phyloP scores from a whole-genome alignment of 1,140 invertebrate genomes.

The Cepaea nemoralis region DNA sequence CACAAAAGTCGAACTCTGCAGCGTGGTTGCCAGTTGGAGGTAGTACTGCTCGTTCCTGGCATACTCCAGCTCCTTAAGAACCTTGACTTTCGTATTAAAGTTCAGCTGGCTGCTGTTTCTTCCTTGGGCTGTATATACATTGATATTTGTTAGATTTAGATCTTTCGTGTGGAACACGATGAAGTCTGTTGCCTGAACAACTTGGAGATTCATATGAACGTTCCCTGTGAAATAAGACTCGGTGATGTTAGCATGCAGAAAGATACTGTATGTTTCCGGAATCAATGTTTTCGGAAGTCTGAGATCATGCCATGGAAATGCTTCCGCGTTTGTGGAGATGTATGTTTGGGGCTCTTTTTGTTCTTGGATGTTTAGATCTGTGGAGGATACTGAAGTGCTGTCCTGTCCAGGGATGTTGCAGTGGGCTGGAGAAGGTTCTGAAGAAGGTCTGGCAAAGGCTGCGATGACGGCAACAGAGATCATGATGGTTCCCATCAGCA shows the following conservation, averaged over 20 bases:
- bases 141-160: constrained; percentile 86
- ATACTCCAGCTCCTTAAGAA: constrained; percentile 84
- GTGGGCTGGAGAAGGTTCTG: constrained; percentile 74
- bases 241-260: constrained; percentile 93
- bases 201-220: constrained; percentile 74
- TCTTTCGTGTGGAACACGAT: constrained; percentile 92
- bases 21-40: constrained; percentile 81
- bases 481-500: constrained; percentile 82
- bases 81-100: constrained; percentile 1
- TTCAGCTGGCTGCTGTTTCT: constrained; percentile 67
- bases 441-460: constrained; percentile 84
- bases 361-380: not conserved
- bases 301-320: constrained; percentile 91
- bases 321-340: constrained; percentile 80
- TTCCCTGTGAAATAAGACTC: constrained; percentile 76
- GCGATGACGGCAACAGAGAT: constrained; percentile 87
- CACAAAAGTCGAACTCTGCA: constrained; percentile 82
- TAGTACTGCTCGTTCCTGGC: constrained; percentile 87
- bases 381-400: not conserved
- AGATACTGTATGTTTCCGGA: constrained; percentile 89
- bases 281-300: constrained; percentile 84
- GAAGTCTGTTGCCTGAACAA: constrained; percentile 87
- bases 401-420: not conserved
- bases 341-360: constrained; percentile 40
- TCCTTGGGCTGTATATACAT: constrained; percentile 29